These are phyloP conservation scores for Mantis religiosa DNA, from an alignment of 2,888 invertebrate genomes.

Conservation along the genomic window DNA sequence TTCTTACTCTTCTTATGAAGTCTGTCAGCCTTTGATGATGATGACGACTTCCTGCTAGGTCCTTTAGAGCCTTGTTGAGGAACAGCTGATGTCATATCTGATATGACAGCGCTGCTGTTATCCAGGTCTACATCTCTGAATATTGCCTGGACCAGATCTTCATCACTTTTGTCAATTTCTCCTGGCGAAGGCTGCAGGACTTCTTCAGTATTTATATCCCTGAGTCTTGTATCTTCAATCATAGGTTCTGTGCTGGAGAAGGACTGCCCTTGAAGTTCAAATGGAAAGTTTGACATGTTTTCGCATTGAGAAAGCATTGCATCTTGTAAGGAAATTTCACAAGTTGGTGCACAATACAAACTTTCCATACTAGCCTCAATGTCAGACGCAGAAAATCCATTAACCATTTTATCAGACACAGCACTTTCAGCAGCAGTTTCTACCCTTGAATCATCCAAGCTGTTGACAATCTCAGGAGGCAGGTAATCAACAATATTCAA, in stretches of 20 bases:
- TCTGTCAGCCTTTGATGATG: neutral
- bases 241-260: neutral
- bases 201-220: too few species aligned
- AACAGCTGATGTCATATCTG: neutral
- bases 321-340: neutral
- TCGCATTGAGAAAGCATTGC: neutral
- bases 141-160: neutral
- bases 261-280: neutral
- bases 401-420: neutral
- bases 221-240: neutral
- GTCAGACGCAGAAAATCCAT: neutral
- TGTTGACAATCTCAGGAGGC: neutral
- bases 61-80: neutral
- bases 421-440: neutral
- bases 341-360: neutral
- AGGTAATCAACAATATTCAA: conserved; percentile 2
- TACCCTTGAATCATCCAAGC: neutral
- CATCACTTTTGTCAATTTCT: neutral
- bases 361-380: neutral
- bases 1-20: neutral
- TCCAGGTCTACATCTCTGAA: neutral
- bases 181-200: too few species aligned
- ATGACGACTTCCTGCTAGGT: neutral
- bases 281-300: neutral
- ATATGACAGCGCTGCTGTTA: neutral